Percentiles rank a stretch among this genome's conserved stretches.
phyloP scores from a whole-genome alignment of 2,888 invertebrate genomes.

The Callinectes sapidus region DNA sequence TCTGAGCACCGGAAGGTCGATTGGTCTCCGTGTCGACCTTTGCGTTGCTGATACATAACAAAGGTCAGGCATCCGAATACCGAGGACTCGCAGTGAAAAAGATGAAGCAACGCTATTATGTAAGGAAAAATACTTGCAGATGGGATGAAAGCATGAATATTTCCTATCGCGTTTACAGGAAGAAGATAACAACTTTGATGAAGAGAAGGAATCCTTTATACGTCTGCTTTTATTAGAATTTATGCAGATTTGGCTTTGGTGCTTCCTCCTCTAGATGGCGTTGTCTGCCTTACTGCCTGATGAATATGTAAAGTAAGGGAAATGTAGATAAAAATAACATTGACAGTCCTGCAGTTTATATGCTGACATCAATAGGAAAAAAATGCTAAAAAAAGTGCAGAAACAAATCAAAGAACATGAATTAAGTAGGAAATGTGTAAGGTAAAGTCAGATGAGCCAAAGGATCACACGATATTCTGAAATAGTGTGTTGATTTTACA shows the following conservation, averaged over 20 bases:
- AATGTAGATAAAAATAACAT: background rate
- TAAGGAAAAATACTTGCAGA: background rate
- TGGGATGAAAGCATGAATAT: background rate
- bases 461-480: background rate
- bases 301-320: background rate
- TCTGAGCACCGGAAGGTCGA: background rate
- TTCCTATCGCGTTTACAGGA: background rate
- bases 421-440: background rate
- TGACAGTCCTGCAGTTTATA: too few relatives aligned
- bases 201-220: background rate
- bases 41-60: constrained; percentile 3
- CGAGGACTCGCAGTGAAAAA: background rate
- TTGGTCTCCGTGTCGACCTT: constrained; percentile 16
- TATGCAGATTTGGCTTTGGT: background rate
- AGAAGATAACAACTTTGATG: background rate
- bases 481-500: background rate
- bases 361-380: too few relatives aligned
- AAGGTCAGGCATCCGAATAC: background rate
- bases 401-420: too few relatives aligned
- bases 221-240: background rate
- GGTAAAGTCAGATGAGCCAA: background rate
- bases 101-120: background rate
- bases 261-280: background rate
- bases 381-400: too few relatives aligned
- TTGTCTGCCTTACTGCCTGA: background rate